phyloP scores from a whole-genome alignment of 2,888 invertebrate genomes.

The Cephus sareptanus region DNA sequence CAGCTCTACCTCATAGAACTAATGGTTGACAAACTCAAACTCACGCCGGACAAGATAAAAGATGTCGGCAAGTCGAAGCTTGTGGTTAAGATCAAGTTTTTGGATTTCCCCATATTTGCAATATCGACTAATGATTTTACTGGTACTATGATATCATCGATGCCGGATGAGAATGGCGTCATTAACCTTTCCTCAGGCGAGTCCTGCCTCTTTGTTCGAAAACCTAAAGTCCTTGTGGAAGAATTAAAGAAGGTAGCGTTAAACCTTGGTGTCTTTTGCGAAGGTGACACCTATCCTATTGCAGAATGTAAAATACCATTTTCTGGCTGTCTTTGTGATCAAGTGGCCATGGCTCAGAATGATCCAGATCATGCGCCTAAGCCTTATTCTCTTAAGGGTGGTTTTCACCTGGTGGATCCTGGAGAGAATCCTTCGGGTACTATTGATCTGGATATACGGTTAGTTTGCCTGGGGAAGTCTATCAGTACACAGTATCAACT shows the following conservation, averaged over 20 bases:
- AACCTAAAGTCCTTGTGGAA: slow-evolving; percentile 51
- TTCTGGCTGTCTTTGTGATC: slow-evolving; percentile 58
- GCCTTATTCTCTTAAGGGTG: slow-evolving; percentile 48
- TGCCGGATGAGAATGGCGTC: slow-evolving; percentile 30
- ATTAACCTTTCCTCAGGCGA: slow-evolving; percentile 51
- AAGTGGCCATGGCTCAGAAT: slow-evolving; percentile 56
- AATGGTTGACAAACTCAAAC: slow-evolving; percentile 48
- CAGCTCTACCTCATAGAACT: slow-evolving; percentile 56
- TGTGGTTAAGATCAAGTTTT: slow-evolving; percentile 54
- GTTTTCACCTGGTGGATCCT: slow-evolving; percentile 48
- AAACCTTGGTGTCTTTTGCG: slow-evolving; percentile 54
- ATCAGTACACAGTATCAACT: slow-evolving; percentile 52
- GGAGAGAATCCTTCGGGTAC: slow-evolving; percentile 55
- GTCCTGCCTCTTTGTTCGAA: slow-evolving; percentile 54
- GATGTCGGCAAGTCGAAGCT: slow-evolving; percentile 43
- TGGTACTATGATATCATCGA: slow-evolving; percentile 31
- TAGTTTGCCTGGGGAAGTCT: slow-evolving; percentile 52
- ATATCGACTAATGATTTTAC: slow-evolving; percentile 52
- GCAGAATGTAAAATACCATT: slow-evolving; percentile 52
- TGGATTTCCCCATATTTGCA: slow-evolving; percentile 58
- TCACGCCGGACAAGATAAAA: slow-evolving; percentile 45
- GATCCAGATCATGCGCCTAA: slow-evolving; percentile 51
- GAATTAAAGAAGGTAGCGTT: slow-evolving; percentile 47
- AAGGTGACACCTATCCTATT: slow-evolving; percentile 57
- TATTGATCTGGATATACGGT: slow-evolving; percentile 46